These are phyloP conservation scores for Hipposideros armiger DNA, from an alignment of 2,113 vertebrate species.

Conservation along the genomic window DNA sequence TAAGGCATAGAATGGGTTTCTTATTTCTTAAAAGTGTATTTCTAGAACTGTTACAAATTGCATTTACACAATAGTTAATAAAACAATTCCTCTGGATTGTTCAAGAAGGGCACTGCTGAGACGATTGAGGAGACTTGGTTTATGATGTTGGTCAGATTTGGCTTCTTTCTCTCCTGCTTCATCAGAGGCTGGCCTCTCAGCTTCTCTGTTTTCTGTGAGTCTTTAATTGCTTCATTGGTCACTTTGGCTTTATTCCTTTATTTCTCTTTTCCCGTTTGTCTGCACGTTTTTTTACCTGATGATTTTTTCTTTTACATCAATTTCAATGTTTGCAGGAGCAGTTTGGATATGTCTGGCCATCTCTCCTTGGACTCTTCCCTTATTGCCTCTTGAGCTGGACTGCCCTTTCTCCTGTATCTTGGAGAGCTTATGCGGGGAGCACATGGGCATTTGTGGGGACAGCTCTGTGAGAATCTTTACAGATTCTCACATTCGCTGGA, in stretches of 20 bases:
- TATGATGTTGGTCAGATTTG: not conserved
- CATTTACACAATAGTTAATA: not conserved
- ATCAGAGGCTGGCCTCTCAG: not conserved
- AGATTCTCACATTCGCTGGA: too few relatives aligned
- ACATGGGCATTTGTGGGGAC: not conserved
- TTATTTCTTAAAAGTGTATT: not conserved
- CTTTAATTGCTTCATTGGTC: not conserved
- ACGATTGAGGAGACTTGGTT: not conserved
- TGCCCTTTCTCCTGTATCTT: not conserved
- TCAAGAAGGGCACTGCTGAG: not conserved
- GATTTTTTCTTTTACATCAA: not conserved
- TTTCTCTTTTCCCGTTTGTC: not conserved
- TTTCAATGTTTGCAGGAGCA: not conserved
- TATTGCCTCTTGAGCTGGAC: not conserved
- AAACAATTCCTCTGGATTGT: not conserved
- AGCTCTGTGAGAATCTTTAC: accelerated
- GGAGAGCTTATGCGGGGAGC: not conserved
- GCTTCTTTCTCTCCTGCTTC: not conserved
- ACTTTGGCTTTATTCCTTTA: not conserved
- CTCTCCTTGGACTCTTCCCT: not conserved
- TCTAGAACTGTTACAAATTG: not conserved
- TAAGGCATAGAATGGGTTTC: not conserved
- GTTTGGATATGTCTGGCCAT: not conserved
- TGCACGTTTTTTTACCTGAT: not conserved
- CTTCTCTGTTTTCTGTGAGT: not conserved